Base-by-base conservation (phyloP, 2,888 invertebrate genomes). In the Salticus scenicus region DNA sequence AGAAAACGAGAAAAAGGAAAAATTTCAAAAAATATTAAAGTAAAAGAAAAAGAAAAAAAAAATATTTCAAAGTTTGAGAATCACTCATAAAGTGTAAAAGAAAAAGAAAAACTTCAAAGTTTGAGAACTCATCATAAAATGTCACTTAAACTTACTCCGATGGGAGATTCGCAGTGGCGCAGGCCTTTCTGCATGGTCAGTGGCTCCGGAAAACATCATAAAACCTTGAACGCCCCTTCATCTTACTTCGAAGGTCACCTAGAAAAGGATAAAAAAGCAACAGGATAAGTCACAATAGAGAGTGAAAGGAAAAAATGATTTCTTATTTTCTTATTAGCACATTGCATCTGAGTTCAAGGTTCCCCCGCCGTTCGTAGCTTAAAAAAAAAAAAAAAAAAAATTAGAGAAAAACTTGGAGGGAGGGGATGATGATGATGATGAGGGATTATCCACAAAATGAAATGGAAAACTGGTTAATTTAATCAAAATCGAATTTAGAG, bases 291-390 rank as follows among this genome's bases (percentile, higher is more conserved):
- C 57, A 57, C 57, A 57, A 57, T 57, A 24, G 24, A 24, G 24
- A 57, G 17, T 24, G 57, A 57, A 57, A 57, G 57, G 4, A 57
- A 57, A 57, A 57, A 24, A 37, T 37, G 20, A 57, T 24, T 57
- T 57, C 24, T 57, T 47, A 5, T 37, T 37, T 12, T 5, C n/a
- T 57, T 24, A 4, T 57, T 57, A 17, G 57, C 12, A 17, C 2
- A 24, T 57, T n/a, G 24, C 24, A 57, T 24, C 57, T 57, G 57
- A 57, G 57, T 57, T 57, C 57, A 57, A 57, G 57, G 57, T 57
- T 57, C 24, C 57, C 57, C 57, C 24, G 24, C 57, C 57, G 57
- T 57, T 57, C 57, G 20, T 57, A 1, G 24, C 17, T 47, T 4
- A 37, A 37, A 37, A 37, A 37, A 37, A 37, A 37, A 37, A 7